Evolutionary conservation across 2,113 vertebrate genomes (phyloP), one percentile per base, ranked within the genome.

Genomic region (Ailurus styani): DNA sequence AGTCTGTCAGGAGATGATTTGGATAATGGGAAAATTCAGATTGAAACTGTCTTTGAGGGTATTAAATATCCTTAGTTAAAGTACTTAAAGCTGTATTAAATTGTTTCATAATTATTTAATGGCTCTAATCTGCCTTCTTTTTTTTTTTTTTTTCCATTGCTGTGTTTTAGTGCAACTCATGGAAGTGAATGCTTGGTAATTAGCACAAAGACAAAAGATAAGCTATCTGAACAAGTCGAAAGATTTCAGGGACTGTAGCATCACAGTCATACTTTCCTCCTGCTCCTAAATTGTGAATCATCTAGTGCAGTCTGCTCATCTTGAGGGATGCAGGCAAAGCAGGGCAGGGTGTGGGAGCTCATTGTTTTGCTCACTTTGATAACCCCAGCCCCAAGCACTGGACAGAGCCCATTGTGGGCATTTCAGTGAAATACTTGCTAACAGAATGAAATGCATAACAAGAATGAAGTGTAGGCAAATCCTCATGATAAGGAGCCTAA

Each of bases 91-190:
- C n/a, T 87, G 6, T 62, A 60, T 21, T 92, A 70, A 96, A 85
- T 95, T 29, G 40, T 66, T 89, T 83, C 52, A 73, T 92, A 92
- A 90, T 97, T 86, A 89, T 66, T 96, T 96, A 94, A 94, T 73
- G 17, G 9, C 17, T 83, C 50, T 72, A 73, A 57, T 82, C 40
- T 96, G 64, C 15, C 37, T 34, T 42, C 21, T 54, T 91, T 79
- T 40, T 70, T 86, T 72, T 37, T 64, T 64, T 90, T 70, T 45
- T 68, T 85, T 70, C 18, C 45, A 66, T 77, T 72, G 5, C 34
- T 75, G n/a, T 81, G 37, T 91, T 96, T 93, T 86, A 91, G 47
- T 72, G 29, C 8, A 87, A 72, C 40, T 83, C n/a, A 57, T 27
- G 29, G 29, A 72, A 93, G 31, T 54, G 42, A 92, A 55, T 86